Evolutionary conservation across 2,888 invertebrate species (phyloP).

Genomic region (Abscondita cerata): DNA sequence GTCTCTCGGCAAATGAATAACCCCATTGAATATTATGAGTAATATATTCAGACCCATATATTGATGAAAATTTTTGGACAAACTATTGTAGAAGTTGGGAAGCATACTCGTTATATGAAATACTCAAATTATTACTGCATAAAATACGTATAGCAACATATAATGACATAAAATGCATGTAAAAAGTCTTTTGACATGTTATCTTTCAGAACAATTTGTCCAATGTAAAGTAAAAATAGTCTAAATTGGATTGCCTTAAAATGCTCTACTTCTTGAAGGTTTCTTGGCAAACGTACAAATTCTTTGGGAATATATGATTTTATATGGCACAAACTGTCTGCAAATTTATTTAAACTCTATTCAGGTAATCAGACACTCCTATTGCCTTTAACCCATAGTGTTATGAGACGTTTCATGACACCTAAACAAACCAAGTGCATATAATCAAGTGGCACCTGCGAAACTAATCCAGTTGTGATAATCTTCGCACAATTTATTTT

Average conservation of each 20-base stretch:
- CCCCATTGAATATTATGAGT: no score
- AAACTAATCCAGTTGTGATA: background rate
- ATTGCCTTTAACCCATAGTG: background rate
- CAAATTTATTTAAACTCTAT: no score
- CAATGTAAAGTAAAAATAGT: background rate
- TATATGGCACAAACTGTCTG: background rate
- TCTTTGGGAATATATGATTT: background rate
- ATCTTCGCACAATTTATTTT: background rate
- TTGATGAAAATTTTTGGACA: no score
- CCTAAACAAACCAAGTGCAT: background rate
- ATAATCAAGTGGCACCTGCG: background rate
- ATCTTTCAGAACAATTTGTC: background rate
- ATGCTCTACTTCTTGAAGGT: background rate
- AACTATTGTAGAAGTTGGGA: no score
- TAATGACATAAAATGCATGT: background rate
- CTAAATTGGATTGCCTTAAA: background rate
- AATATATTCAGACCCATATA: no score
- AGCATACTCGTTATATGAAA: background rate
- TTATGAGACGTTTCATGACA: background rate
- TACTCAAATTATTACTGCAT: background rate
- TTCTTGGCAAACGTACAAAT: background rate
- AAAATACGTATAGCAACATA: background rate
- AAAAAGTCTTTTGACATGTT: background rate
- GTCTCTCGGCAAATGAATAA: no score
- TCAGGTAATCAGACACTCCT: background rate